Evolutionary conservation across 2,888 invertebrate genomes (phyloP), one percentile per base, ranked within the genome.

Genomic region (Acanthopleura granulata): DNA sequence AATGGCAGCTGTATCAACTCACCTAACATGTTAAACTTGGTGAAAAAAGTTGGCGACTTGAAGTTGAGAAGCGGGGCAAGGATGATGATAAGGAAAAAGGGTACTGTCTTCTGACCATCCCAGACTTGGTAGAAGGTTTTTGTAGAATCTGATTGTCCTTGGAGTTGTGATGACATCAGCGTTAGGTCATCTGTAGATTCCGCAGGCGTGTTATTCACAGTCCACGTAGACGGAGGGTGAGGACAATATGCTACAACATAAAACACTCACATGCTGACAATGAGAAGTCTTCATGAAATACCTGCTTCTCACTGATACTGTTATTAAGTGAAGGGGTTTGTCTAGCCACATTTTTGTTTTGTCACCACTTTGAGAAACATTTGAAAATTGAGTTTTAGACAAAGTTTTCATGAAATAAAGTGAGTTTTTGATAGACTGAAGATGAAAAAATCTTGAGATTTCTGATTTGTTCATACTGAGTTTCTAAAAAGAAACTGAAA

Each of bases 21-120:
- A 95, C 97, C 97, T 76, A 97, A 91, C 74, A 96, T 95, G 90
- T 96, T 97, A 87, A 97, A 97, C 90, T 95, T 96, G 16, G 97
- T 96, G 90, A 97, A 97, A 88, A 97, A 97, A 0, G 96, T 95
- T 0, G 96, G 94, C 27, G 95, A 95, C 81, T 93, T 95, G 88
- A 97, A 95, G 91, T 95, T 96, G 69, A 97, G 91, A 69, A 97
- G 91, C 0, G 97, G 97, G 87, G 94, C 94, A 80, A 97, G 92
- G 18, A 96, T 90, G 14, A 95, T 25, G 0, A 94, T 93, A 72
- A 97, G 93, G 86, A 95, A 94, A 30, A 97, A 86, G 0, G 97
- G 97, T 25, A 96, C 96, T 0, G 96, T 96, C 69, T 93, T 92
- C 87, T 94, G 93, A 30, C 95, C 92, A 79, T 94, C 93, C 96